These are phyloP conservation scores for Apostichopus californicus DNA, from an alignment of 35 echinoderm and acorn worm genomes.

Conservation along the genomic window DNA sequence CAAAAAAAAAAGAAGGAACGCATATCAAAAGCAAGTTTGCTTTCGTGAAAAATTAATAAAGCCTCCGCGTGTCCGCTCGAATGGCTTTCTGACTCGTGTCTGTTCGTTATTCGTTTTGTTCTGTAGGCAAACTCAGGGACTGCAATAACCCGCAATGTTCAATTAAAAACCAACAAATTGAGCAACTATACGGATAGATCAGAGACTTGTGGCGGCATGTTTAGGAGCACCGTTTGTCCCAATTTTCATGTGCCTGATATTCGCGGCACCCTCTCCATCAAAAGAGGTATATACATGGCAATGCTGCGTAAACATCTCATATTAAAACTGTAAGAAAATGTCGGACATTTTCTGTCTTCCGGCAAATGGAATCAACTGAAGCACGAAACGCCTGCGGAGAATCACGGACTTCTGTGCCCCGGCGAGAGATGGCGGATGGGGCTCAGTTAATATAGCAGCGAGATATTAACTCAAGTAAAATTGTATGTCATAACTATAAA, in stretches of 20 bases:
- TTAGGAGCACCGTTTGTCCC: slow-evolving; percentile 26
- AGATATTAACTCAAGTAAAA: not conserved
- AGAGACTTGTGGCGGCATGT: slow-evolving; percentile 36
- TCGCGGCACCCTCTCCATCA: slow-evolving; percentile 18
- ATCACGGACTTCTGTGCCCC: slow-evolving; percentile 3
- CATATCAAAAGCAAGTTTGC: slow-evolving; percentile 24
- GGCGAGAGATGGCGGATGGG: not conserved
- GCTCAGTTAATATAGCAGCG: slow-evolving; percentile 2
- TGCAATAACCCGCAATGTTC: slow-evolving; percentile 40
- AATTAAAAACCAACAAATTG: slow-evolving; percentile 35
- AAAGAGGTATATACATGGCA: slow-evolving; percentile 33
- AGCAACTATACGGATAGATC: not conserved
- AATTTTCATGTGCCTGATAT: slow-evolving; percentile 40
- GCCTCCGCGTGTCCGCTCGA: slow-evolving; percentile 11
- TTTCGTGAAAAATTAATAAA: slow-evolving; percentile 45
- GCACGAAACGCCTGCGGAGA: slow-evolving; percentile 19
- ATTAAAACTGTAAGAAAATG: slow-evolving; percentile 33
- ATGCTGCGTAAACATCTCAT: slow-evolving; percentile 42
- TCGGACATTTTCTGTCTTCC: slow-evolving; percentile 44
- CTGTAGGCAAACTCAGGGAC: slow-evolving; percentile 20
- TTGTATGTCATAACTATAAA: not conserved
- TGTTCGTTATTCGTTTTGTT: slow-evolving; percentile 45
- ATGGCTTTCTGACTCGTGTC: slow-evolving; percentile 1
- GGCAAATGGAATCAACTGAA: slow-evolving; percentile 31
- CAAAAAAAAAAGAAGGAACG: not conserved